These are phyloP conservation scores for Lasius fuliginosus DNA, from an alignment of 2,888 invertebrate species.

Conservation along the genomic window DNA sequence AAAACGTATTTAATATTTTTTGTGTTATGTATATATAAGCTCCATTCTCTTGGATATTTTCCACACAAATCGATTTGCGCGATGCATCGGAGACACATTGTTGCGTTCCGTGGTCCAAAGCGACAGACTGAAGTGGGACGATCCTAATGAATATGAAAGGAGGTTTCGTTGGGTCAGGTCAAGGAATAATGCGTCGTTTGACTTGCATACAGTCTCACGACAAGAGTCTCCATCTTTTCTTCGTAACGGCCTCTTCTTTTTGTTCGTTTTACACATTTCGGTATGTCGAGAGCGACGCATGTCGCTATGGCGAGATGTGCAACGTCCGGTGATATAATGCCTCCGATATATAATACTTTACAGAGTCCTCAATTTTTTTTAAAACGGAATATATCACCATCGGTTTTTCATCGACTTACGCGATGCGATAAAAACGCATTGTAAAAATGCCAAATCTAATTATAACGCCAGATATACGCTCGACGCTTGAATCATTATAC, in stretches of 20 bases:
- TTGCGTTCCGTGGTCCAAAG: constrained; percentile 72
- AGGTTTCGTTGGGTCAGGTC: constrained; percentile 85
- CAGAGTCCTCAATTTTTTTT: neutral
- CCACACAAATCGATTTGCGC: constrained; percentile 35
- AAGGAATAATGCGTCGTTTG: constrained; percentile 86
- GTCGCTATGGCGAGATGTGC: neutral
- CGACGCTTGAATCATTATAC: neutral
- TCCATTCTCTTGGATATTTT: neutral
- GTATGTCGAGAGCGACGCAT: constrained; percentile 56
- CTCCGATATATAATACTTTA: constrained; percentile 13
- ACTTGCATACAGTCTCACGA: constrained; percentile 82
- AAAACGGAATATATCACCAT: neutral
- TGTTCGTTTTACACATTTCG: constrained; percentile 62
- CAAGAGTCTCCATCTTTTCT: constrained; percentile 76
- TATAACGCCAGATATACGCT: neutral
- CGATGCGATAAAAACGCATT: neutral
- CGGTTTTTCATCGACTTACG: neutral
- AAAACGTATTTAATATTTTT: neutral
- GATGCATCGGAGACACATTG: constrained; percentile 21
- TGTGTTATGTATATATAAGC: neutral
- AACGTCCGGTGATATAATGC: neutral
- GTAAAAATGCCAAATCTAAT: constrained; percentile 13
- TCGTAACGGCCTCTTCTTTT: constrained; percentile 45
- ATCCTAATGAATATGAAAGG: constrained; percentile 85
- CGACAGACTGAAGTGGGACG: constrained; percentile 58